These are phyloP conservation scores for Agrenia bidenticulata DNA, from an alignment of 2,888 invertebrate genomes.

Conservation along the genomic window DNA sequence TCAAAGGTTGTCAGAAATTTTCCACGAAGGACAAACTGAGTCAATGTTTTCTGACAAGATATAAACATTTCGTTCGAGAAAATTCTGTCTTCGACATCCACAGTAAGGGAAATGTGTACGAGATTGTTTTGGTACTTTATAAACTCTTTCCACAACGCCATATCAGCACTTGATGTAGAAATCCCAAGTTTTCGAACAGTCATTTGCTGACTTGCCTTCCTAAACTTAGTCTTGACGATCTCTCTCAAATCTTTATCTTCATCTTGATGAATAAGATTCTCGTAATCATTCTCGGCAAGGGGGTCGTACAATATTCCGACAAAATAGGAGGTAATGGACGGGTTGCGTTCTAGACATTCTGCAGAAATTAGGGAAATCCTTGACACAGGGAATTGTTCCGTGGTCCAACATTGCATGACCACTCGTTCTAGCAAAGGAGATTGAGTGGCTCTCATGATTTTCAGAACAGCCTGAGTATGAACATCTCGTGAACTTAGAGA, in stretches of 20 bases:
- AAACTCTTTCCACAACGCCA: slow-evolving; percentile 30
- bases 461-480: not conserved
- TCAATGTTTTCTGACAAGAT: slow-evolving; percentile 25
- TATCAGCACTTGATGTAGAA: not conserved
- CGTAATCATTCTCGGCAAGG: not conserved
- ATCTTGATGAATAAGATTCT: not conserved
- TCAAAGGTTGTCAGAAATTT: slow-evolving; percentile 34
- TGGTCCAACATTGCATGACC: slow-evolving; percentile 32
- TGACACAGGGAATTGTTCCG: slow-evolving; percentile 16
- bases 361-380: slow-evolving; percentile 19
- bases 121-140: slow-evolving; percentile 29
- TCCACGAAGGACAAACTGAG: slow-evolving; percentile 33
- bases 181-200: not conserved
- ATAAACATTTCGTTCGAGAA: slow-evolving; percentile 30
- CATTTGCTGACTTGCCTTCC: not conserved
- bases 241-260: slow-evolving; percentile 12
- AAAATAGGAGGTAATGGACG: slow-evolving; percentile 26
- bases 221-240: not conserved
- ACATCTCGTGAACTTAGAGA: not conserved
- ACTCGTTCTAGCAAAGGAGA: slow-evolving; percentile 12
- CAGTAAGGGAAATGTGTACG: slow-evolving; percentile 34
- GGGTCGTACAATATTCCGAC: slow-evolving; percentile 27
- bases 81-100: slow-evolving; percentile 23
- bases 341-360: slow-evolving; percentile 32
- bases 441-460: not conserved